phyloP scores from a whole-genome alignment of 2,113 vertebrate species.

The Pheucticus melanocephalus region DNA sequence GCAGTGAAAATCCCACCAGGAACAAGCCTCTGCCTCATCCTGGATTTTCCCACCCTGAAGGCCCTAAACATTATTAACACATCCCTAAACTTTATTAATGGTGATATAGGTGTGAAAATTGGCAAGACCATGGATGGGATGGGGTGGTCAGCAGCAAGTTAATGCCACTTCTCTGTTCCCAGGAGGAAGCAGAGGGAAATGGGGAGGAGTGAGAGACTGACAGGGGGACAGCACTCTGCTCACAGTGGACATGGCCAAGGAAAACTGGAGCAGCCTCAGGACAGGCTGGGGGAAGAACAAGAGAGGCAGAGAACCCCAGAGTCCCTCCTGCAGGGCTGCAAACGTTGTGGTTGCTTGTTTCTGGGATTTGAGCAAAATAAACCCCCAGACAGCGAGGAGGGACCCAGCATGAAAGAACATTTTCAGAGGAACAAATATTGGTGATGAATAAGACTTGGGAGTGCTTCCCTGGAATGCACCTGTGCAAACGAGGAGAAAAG shows the following conservation, averaged over 20 bases:
- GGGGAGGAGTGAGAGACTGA: not conserved
- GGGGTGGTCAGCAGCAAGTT: not conserved
- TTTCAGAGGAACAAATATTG: not conserved
- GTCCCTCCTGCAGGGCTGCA: not conserved
- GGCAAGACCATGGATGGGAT: not conserved
- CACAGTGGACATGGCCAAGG: not conserved
- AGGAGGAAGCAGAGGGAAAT: not conserved
- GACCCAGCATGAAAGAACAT: not conserved
- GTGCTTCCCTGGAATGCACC: not conserved
- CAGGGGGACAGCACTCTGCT: not conserved
- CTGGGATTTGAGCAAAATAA: not conserved
- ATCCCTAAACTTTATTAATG: not conserved
- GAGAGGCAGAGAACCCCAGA: not conserved
- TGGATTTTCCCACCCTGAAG: not conserved
- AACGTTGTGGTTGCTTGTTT: not conserved
- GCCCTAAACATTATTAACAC: not conserved
- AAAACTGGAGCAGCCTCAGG: not conserved
- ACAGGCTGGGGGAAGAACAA: not conserved
- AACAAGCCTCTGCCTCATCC: not conserved
- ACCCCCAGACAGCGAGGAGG: not conserved
- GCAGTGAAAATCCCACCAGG: not conserved
- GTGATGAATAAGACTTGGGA: not conserved
- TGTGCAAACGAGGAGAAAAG: not conserved
- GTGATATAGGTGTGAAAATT: accelerated
- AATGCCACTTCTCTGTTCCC: not conserved